phyloP scores from a whole-genome alignment of 2,113 vertebrate genomes.

The Diglossa brunneiventris region DNA sequence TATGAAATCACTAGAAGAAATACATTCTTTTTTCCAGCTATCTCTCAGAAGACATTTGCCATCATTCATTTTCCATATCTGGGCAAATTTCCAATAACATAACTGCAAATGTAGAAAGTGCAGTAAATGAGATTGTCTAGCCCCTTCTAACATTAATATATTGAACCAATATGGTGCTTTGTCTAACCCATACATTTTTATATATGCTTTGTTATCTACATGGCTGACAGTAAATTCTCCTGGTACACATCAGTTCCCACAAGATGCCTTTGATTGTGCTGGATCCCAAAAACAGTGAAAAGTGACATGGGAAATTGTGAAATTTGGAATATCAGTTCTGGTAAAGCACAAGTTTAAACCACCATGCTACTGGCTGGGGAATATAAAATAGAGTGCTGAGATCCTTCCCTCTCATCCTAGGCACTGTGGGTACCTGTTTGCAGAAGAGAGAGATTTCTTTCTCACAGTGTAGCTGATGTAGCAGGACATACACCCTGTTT shows the following conservation, averaged over 20 bases:
- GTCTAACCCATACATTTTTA: background rate
- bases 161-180: background rate
- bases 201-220: background rate
- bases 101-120: background rate
- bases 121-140: background rate
- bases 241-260: fast-evolving
- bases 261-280: background rate
- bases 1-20: background rate
- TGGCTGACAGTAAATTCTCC: background rate
- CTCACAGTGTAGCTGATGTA: background rate
- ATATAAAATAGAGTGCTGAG: background rate
- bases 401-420: background rate
- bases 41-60: background rate
- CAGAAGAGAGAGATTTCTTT: background rate
- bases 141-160: background rate
- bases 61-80: background rate
- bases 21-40: background rate
- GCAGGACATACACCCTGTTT: background rate
- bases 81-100: background rate
- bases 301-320: background rate
- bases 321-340: background rate
- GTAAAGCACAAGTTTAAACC: background rate
- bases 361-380: background rate
- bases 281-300: background rate
- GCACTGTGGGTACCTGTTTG: background rate